A percentile compares a stretch with the other conserved stretches of the same genome.
Conservation (phyloP, 1,140 invertebrate species). For the Heliothis subflexa region DNA sequence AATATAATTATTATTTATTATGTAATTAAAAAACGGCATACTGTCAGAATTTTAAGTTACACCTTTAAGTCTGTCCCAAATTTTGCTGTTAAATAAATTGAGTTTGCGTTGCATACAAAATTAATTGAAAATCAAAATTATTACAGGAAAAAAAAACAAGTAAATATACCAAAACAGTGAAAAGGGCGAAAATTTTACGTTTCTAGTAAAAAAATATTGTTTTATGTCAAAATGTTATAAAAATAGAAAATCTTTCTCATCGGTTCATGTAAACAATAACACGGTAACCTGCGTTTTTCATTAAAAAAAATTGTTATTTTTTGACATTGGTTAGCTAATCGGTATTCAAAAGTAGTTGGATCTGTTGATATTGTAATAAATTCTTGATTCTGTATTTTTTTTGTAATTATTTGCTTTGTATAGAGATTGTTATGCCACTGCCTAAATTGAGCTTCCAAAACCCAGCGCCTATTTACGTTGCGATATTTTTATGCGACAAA, state of each 20-base stretch:
- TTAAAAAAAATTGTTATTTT: background rate
- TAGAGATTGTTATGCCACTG: background rate
- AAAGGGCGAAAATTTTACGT: background rate
- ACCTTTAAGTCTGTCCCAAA: no score
- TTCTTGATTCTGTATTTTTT: background rate
- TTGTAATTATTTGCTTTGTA: background rate
- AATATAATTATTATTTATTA: no score
- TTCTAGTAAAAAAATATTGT: background rate
- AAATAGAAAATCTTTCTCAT: background rate
- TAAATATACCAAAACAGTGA: background rate
- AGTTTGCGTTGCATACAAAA: no score
- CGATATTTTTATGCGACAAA: no score
- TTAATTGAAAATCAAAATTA: no score
- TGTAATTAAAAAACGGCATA: no score
- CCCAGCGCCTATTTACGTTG: no score
- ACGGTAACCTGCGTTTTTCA: background rate
- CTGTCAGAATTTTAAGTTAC: no score
- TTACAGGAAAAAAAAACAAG: background rate
- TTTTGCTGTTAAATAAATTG: no score
- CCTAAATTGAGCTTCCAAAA: background rate
- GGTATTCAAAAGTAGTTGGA: slow-evolving; percentile 1
- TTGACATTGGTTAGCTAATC: slow-evolving; percentile 10
- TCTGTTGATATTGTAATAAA: background rate
- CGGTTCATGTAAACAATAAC: background rate
- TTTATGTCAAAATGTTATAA: background rate